Percentiles rank a stretch among this genome's conserved stretches.
These are phyloP conservation scores for Oncopodura yosiiana DNA, from an alignment of 1,140 invertebrate genomes.

Conservation along the genomic window DNA sequence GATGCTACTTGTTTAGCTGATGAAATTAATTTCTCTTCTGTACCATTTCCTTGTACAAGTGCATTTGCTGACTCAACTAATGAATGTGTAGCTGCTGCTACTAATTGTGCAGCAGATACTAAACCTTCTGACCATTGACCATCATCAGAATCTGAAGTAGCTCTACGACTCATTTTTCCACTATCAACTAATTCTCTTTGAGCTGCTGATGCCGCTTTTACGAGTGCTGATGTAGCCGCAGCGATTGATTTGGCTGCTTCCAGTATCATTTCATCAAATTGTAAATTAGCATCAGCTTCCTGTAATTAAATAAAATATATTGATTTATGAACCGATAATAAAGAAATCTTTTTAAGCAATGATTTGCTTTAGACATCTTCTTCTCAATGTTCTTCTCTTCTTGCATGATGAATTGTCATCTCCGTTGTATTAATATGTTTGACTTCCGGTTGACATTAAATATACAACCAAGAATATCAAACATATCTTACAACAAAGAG, in stretches of 20 bases:
- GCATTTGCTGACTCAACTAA: slow-evolving; percentile 95
- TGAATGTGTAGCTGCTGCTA: slow-evolving; percentile 81
- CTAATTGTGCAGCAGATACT: slow-evolving; percentile 75
- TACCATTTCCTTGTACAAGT: slow-evolving; percentile 84
- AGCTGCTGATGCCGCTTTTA: slow-evolving; percentile 90
- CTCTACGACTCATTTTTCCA: slow-evolving; percentile 64
- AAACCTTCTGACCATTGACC: slow-evolving; percentile 98
- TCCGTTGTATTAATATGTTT: slow-evolving; percentile 75
- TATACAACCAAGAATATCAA: slow-evolving; percentile 99
- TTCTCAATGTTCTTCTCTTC: no score
- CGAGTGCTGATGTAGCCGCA: slow-evolving; percentile 86
- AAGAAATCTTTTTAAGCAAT: no score
- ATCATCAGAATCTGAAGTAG: slow-evolving; percentile 76
- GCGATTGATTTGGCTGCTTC: slow-evolving; percentile 97
- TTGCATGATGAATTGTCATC: slow-evolving; percentile 1
- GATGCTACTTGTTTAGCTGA: slow-evolving; percentile 94
- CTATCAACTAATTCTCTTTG: slow-evolving; percentile 86
- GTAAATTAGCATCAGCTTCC: slow-evolving; percentile 85
- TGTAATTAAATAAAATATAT: slow-evolving; percentile 39
- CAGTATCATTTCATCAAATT: slow-evolving; percentile 98
- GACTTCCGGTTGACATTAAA: slow-evolving; percentile 86
- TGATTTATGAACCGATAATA: no score
- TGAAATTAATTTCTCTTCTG: slow-evolving; percentile 75
- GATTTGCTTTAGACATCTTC: no score
- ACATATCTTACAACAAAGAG: slow-evolving; percentile 84